Percentiles rank a stretch among this genome's conserved stretches.
Conservation (phyloP, 2,888 invertebrate species). For the Labia minor region DNA sequence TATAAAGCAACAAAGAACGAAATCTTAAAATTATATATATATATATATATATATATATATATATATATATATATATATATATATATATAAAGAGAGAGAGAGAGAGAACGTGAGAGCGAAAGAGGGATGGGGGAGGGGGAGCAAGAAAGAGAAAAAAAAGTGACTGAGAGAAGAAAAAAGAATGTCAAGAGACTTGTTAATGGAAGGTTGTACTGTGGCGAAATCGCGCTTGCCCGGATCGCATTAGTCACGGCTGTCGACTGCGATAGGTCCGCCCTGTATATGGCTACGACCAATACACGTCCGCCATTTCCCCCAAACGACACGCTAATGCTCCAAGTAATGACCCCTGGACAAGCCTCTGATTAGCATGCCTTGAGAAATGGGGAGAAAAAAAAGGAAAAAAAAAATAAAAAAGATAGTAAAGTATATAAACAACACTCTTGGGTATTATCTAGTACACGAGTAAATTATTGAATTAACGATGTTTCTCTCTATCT, state of each 20-base stretch:
- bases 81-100: too few species aligned
- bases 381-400: too few species aligned
- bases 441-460: too few species aligned
- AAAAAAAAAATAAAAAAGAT: too few species aligned
- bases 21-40: too few species aligned
- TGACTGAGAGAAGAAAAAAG: not conserved
- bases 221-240: slow-evolving; percentile 8
- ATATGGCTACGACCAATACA: slow-evolving; percentile 2
- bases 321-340: slow-evolving; percentile 13
- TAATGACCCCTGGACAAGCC: not conserved
- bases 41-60: too few species aligned
- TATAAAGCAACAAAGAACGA: not conserved
- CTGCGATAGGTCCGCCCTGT: slow-evolving; percentile 13
- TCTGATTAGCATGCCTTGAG: too few species aligned
- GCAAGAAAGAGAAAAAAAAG: not conserved
- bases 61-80: too few species aligned
- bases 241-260: slow-evolving; percentile 3
- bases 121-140: not conserved
- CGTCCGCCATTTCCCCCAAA: not conserved
- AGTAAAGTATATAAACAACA: too few species aligned
- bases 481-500: too few species aligned
- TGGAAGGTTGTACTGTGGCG: slow-evolving; percentile 2
- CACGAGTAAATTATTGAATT: too few species aligned
- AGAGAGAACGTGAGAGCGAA: too few species aligned
- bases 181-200: not conserved